Conservation (phyloP, 1,140 invertebrate species). For the Dysdera silvatica region DNA sequence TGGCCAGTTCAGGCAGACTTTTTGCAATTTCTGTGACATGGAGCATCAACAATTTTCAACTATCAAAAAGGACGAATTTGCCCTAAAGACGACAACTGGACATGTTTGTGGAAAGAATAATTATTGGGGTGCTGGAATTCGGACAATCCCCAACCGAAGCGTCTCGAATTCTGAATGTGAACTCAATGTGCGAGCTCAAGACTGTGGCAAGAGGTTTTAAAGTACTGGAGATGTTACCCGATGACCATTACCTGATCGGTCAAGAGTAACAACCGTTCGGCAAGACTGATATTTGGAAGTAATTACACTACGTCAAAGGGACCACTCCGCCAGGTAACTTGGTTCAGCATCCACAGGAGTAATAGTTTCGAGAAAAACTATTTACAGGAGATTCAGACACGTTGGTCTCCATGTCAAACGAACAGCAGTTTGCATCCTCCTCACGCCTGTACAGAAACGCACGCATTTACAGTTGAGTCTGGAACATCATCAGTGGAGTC, state of each 20-base stretch:
- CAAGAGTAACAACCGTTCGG: not conserved
- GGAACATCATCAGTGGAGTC: not conserved
- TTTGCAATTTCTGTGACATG: not conserved
- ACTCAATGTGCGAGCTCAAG: not conserved
- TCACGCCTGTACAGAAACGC: not conserved
- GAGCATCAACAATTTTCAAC: not conserved
- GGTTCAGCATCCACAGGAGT: not conserved
- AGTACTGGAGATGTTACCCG: not conserved
- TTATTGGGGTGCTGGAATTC: not conserved
- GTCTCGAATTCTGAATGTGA: slow-evolving; percentile 1
- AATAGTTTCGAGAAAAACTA: not conserved
- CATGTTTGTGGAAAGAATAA: not conserved
- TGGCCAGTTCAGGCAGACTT: not conserved
- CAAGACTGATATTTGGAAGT: not conserved
- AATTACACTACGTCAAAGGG: not conserved
- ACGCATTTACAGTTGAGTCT: not conserved
- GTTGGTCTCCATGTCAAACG: not conserved
- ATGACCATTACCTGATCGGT: not conserved
- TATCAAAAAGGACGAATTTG: not conserved
- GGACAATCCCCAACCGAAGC: not conserved
- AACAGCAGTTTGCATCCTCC: not conserved
- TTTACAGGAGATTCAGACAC: not conserved
- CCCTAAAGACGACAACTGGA: not conserved
- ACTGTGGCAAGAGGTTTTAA: not conserved
- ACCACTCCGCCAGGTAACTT: not conserved